These are phyloP conservation scores for Punctoribates punctum DNA, from an alignment of 2,888 invertebrate species.

Conservation along the genomic window DNA sequence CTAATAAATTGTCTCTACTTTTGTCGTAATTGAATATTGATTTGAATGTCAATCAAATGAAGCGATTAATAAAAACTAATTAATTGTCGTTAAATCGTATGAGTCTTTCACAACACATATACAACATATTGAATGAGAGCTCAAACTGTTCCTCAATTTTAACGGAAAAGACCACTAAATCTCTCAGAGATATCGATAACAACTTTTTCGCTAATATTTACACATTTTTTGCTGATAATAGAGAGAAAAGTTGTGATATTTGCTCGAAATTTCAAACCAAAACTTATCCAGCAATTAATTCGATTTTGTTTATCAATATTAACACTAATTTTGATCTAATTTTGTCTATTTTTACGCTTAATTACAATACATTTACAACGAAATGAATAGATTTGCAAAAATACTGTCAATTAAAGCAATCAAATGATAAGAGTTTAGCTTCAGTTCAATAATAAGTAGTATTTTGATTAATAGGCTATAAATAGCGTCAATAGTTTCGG, in stretches of 20 bases:
- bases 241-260: slow-evolving; percentile 7
- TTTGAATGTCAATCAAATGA: not conserved
- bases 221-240: not conserved
- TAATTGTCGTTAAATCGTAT: not conserved
- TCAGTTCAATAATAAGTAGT: too few species aligned
- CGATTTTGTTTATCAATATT: not conserved
- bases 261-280: not conserved
- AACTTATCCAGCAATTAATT: too few species aligned
- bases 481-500: too few species aligned
- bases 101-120: slow-evolving; percentile 9
- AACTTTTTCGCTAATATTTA: not conserved
- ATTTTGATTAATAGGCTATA: too few species aligned
- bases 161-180: not conserved
- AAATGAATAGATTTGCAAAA: too few species aligned
- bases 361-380: too few species aligned
- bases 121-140: not conserved
- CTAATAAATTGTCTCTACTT: not conserved
- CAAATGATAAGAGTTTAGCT: too few species aligned
- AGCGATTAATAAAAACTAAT: not conserved
- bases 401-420: too few species aligned
- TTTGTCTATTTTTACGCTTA: not conserved
- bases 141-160: not conserved
- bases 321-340: not conserved
- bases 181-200: slow-evolving; percentile 15
- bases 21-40: not conserved